Conservation (phyloP, 2,888 invertebrate genomes). For the Phania funesta region DNA sequence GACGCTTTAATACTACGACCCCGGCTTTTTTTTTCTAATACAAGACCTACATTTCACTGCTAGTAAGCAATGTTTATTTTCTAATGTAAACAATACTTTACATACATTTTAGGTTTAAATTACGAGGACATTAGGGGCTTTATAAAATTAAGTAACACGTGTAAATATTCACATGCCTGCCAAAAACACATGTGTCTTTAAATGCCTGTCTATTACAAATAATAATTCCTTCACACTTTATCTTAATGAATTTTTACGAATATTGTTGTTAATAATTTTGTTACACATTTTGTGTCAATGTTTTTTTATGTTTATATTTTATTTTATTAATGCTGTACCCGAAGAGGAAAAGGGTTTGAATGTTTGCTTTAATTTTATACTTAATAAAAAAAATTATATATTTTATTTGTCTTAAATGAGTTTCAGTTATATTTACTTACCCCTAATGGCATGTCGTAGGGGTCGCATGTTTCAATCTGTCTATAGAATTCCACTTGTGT, state of each 20-base stretch:
- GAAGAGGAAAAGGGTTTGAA: neutral
- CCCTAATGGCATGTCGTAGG: slow-evolving; percentile 85
- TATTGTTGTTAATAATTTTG: neutral
- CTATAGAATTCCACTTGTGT: slow-evolving; percentile 90
- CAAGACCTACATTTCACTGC: neutral
- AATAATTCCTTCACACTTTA: neutral
- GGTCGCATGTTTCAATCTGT: slow-evolving; percentile 91
- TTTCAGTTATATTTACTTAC: slow-evolving; percentile 81
- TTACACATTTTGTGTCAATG: neutral
- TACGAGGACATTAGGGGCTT: slow-evolving; percentile 60
- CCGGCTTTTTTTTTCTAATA: neutral
- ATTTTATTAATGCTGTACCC: neutral
- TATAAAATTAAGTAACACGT: slow-evolving; percentile 38
- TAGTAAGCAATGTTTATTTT: neutral
- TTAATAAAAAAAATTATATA: slow-evolving; percentile 8
- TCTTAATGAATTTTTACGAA: too few species aligned
- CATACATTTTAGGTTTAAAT: slow-evolving; percentile 58
- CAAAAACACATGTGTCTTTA: slow-evolving; percentile 48
- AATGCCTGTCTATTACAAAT: neutral
- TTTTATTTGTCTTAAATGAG: neutral
- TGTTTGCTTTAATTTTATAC: slow-evolving; percentile 6
- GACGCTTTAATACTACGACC: too few species aligned
- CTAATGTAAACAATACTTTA: neutral
- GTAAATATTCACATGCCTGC: slow-evolving; percentile 5
- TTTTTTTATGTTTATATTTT: neutral